Base-by-base conservation (phyloP, 2,797 vertebrate genomes). In the Cuniculus paca region DNA sequence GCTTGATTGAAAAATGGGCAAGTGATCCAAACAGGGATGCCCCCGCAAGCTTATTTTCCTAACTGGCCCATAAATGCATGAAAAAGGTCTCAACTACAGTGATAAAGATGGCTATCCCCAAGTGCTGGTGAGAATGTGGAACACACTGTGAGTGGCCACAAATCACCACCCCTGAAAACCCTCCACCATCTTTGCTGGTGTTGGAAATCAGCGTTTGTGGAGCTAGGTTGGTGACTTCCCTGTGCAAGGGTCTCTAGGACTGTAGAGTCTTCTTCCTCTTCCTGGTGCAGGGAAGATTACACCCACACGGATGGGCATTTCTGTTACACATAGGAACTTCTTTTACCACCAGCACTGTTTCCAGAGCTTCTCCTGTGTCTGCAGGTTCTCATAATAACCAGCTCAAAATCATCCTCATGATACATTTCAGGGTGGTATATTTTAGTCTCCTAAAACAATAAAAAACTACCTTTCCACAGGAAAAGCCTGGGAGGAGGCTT, bases 121-220 rank as follows among this genome's bases (percentile, higher is more conserved):
- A 74, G 24, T 24, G n/a, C 24, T 24, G 12, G 17, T n/a, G 42
- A 61, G 2, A 36, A 81, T 12, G 1, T 9, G 2, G 28, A 31
- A 2, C 6, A 4, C 2, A 0, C 22, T 8, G 48, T 6, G 45
- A 39, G 36, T 24, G 24, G 24, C 1, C 26, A 56, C 39, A 42
- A 48, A 52, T 89, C 75, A n/a, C 22, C 34, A 24, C 50, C 70
- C 61, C 28, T 78, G 48, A 19, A 87, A 87, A 83, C 39, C n/a
- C 6, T 31, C 9, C 65, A 0, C 65, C 65, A 9, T 4, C 45
- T 20, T 68, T 84, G 52, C 5, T 5, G 0, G 34, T 52, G 39
- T 22, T 82, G 26, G n/a, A 92, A 82, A 72, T 28, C 70, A 78
- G 9, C 16, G 34, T 19, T 14, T 12, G 31, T 8, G 58, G 31